Percentiles rank a stretch among this genome's conserved stretches.
Conservation (phyloP, 2,797 vertebrate species). For the Myripristis murdjan region DNA sequence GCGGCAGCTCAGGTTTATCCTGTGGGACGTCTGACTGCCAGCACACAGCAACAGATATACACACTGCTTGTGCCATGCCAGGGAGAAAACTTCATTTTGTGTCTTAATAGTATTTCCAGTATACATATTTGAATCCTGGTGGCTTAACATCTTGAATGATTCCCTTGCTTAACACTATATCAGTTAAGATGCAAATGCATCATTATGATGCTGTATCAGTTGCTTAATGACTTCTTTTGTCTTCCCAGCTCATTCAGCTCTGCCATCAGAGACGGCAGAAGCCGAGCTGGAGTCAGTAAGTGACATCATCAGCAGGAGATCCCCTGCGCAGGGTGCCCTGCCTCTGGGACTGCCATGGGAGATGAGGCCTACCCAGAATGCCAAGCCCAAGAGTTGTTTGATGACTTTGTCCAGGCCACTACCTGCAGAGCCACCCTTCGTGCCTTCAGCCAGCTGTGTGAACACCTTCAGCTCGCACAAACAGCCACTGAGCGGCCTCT, state of each 20-base stretch:
- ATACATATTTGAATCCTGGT: neutral
- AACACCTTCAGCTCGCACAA: conserved; percentile 89
- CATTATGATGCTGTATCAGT: neutral
- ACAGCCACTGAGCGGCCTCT: conserved; percentile 77
- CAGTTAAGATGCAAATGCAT: neutral
- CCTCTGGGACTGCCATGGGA: conserved; percentile 67
- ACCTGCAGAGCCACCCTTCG: conserved; percentile 92
- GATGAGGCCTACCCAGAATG: conserved; percentile 77
- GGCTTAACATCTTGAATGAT: neutral
- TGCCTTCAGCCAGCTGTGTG: conserved; percentile 93
- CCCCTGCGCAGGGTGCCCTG: conserved; percentile 47
- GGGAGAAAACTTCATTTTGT: neutral
- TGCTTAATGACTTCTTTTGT: no score
- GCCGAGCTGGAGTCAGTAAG: conserved; percentile 44
- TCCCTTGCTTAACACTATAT: neutral
- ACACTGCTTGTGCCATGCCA: neutral
- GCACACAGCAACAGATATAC: no score
- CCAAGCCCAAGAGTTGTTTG: conserved; percentile 90
- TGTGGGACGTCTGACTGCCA: no score
- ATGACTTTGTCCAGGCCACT: conserved; percentile 92
- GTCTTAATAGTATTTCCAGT: neutral
- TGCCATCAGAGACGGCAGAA: conserved; percentile 7
- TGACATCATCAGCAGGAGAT: conserved; percentile 50
- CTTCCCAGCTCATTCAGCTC: neutral
- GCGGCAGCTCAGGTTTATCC: neutral